These are phyloP conservation scores for Rattus rattus DNA, from an alignment of 2,113 vertebrate genomes.

Conservation along the genomic window DNA sequence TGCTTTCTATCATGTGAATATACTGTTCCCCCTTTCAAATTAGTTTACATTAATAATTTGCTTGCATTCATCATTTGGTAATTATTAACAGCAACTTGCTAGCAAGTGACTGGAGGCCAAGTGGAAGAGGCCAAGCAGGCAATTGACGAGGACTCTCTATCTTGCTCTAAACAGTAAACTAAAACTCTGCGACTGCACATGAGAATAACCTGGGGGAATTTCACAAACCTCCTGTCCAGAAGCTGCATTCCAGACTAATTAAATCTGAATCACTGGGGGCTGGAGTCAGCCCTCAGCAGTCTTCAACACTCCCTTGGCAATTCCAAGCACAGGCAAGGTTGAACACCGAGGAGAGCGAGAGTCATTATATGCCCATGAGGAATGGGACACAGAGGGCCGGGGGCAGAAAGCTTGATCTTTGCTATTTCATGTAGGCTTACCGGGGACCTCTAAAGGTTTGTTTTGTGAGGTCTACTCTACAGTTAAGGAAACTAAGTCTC, in stretches of 20 bases:
- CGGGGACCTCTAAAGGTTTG: neutral
- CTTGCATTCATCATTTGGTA: neutral
- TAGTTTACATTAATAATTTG: neutral
- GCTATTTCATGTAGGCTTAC: neutral
- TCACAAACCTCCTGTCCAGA: neutral
- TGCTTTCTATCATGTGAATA: neutral
- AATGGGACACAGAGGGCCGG: neutral
- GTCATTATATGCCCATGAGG: neutral
- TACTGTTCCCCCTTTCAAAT: neutral
- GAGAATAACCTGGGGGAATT: neutral
- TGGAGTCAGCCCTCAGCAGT: neutral
- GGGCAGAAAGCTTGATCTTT: neutral
- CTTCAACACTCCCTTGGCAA: neutral
- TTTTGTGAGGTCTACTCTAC: neutral
- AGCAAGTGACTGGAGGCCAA: neutral
- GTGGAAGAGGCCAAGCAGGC: neutral
- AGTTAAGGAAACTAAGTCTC: neutral
- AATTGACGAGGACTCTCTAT: neutral
- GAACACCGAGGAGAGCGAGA: neutral
- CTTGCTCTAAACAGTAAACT: neutral
- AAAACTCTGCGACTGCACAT: neutral
- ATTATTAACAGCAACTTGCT: neutral
- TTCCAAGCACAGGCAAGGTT: neutral
- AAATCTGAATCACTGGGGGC: neutral
- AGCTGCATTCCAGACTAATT: neutral